These are phyloP conservation scores for Acropternis orthonyx DNA, from an alignment of 2,797 vertebrate genomes.

Conservation along the genomic window DNA sequence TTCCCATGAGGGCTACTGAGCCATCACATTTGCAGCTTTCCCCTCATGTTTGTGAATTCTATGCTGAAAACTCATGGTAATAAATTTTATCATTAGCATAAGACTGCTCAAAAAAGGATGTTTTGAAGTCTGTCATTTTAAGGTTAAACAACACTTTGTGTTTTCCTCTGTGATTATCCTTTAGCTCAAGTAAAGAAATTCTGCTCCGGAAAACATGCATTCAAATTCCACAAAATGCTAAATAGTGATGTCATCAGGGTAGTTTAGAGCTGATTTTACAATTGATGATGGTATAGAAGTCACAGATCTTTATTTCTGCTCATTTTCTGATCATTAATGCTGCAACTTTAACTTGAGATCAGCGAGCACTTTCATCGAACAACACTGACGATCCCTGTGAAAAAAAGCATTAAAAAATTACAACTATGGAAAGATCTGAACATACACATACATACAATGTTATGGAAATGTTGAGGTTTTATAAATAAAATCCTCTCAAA, in stretches of 20 bases:
- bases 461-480: background rate
- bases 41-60: background rate
- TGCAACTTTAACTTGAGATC: background rate
- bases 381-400: rapidly evolving
- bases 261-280: background rate
- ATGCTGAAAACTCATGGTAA: background rate
- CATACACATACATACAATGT: background rate
- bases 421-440: background rate
- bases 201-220: background rate
- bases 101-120: background rate
- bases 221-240: background rate
- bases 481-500: background rate
- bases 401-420: background rate
- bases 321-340: background rate
- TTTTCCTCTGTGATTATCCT: background rate
- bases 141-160: background rate
- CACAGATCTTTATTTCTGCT: background rate
- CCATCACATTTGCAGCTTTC: background rate
- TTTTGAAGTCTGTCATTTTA: background rate
- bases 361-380: background rate
- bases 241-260: background rate
- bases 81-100: background rate
- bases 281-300: background rate
- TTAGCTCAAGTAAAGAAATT: background rate
- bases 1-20: background rate